Evolutionary conservation across 1,140 invertebrate genomes (phyloP), one percentile per base, ranked within the genome.

Genomic region (Bombyx mori): DNA sequence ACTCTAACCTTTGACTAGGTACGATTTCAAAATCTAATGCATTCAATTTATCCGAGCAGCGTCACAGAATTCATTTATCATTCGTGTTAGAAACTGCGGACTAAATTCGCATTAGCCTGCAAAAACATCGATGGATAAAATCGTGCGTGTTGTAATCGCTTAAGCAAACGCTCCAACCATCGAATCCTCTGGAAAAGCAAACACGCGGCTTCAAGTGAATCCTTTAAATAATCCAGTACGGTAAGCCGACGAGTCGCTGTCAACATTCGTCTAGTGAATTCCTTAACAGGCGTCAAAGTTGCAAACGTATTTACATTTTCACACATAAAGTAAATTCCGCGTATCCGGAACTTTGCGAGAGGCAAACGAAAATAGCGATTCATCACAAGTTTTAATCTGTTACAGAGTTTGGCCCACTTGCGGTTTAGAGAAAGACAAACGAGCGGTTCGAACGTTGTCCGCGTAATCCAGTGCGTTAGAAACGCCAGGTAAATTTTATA

Each of bases 301-400:
- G 64, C 62, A 56, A 57, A 61, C 68, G 68, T 82, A 82, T 82
- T 79, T 78, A 80, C 76, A 79, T 82, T 79, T 82, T 80, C 75
- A 75, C 74, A 79, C 72, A 80, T 78, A 77, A 80, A 82, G 76
- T 77, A 78, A 76, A 80, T 78, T 74, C 69, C 76, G 69, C 72
- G 71, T 72, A 76, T 70, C 69, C 68, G 71, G 68, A 73, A 74
- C 70, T 75, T 71, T 64, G 68, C 71, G 69, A 71, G 68, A 55
- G 62, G 63, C 58, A 71, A 75, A 74, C 66, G 77, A 75, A 79
- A 78, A 79, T 82, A 80, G 73, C 76, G 75, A 80, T 82, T 82
- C 77, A 74, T 79, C 77, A 79, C 69, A 77, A 79, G 73, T 79
- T 79, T 79, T 79, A 79, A 79, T 79, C 77, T 79, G 77, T 79